phyloP scores from a whole-genome alignment of 2,113 vertebrate genomes.

The Amazona vittata region DNA sequence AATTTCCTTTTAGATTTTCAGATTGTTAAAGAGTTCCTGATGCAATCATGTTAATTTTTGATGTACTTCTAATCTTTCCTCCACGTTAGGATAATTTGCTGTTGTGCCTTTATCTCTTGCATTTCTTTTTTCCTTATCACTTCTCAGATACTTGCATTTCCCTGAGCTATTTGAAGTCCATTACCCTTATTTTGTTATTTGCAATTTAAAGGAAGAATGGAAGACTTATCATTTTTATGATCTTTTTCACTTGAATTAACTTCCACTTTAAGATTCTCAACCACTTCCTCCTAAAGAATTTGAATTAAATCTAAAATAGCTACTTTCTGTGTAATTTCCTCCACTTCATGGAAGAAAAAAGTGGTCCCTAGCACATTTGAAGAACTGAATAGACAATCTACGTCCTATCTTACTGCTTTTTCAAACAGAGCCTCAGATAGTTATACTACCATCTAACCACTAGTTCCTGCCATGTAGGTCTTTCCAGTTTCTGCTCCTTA shows the following conservation, averaged over 20 bases:
- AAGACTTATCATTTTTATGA: constrained; percentile 46
- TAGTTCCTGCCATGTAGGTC: background rate
- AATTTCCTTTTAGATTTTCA: constrained; percentile 4
- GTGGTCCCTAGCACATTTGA: background rate
- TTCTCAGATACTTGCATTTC: constrained; percentile 24
- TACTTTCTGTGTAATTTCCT: constrained; percentile 39
- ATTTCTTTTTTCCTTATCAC: constrained; percentile 35
- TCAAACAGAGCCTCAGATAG: background rate
- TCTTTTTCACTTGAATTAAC: constrained; percentile 61
- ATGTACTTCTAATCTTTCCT: background rate
- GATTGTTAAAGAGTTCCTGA: background rate
- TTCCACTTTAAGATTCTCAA: constrained; percentile 44
- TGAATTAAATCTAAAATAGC: constrained; percentile 23
- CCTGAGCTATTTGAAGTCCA: constrained; percentile 50
- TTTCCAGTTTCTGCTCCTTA: background rate
- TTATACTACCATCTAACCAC: background rate
- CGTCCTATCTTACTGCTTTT: background rate
- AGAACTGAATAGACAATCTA: background rate
- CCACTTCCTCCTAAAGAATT: constrained; percentile 16
- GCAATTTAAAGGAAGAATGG: constrained; percentile 38
- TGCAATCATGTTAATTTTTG: constrained; percentile 23
- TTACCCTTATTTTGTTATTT: constrained; percentile 58
- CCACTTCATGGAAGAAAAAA: background rate
- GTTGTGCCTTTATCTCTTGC: constrained; percentile 28
- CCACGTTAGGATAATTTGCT: background rate